Percentiles rank a stretch among this genome's conserved stretches.
Evolutionary conservation across 2,797 vertebrate species (phyloP).

Genomic region (Threskiornis aethiopicus): DNA sequence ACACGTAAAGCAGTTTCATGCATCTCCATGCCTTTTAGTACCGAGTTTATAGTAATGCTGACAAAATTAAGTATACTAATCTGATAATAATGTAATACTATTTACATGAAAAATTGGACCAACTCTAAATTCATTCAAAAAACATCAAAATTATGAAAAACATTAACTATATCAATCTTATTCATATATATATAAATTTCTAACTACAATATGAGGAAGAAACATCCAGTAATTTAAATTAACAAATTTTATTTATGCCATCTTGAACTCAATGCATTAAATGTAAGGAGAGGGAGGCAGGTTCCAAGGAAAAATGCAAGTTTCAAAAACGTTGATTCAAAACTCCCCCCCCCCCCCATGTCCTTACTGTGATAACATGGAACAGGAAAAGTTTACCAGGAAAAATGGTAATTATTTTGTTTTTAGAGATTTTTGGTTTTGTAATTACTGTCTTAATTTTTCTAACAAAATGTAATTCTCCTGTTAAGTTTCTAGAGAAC

Average conservation of each 20-base stretch:
- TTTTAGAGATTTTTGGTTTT: background rate
- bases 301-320: background rate
- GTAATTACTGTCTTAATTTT: background rate
- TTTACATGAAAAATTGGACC: background rate
- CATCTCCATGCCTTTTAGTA: background rate
- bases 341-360: rapidly evolving
- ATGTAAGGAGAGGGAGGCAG: background rate
- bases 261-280: background rate
- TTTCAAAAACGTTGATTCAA: background rate
- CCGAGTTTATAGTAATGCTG: background rate
- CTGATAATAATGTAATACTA: background rate
- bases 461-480: background rate
- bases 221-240: background rate
- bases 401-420: background rate
- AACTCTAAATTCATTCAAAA: background rate
- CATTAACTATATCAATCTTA: background rate
- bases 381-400: background rate
- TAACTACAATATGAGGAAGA: background rate
- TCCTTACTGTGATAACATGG: background rate
- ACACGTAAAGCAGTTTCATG: background rate
- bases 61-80: background rate
- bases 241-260: background rate
- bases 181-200: background rate
- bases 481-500: background rate
- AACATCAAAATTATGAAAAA: background rate